phyloP scores from a whole-genome alignment of 2,888 invertebrate genomes.

The Galeopsomyia nigrocyanea region DNA sequence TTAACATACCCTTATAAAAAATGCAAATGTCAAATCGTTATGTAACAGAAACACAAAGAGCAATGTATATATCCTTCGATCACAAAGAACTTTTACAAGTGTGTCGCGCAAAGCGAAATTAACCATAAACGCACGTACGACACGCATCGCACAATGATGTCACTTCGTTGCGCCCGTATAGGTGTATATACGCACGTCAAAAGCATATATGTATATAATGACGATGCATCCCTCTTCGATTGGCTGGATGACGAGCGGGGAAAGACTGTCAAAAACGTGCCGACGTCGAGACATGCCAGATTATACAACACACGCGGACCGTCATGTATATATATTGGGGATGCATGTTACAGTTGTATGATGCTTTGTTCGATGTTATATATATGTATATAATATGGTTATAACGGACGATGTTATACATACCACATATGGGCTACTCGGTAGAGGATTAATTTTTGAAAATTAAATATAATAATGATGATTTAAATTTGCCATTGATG shows the following conservation, averaged over 20 bases:
- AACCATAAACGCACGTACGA: no score
- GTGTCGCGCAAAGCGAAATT: neutral
- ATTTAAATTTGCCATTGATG: no score
- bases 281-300: constrained; percentile 21
- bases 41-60: neutral
- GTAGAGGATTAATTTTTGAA: no score
- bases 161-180: neutral
- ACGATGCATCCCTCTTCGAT: constrained; percentile 15
- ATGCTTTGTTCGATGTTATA: constrained; percentile 40
- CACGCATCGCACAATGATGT: neutral
- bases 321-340: neutral
- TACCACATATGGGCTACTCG: no score
- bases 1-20: no score
- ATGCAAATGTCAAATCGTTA: no score
- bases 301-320: constrained; percentile 36
- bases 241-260: neutral
- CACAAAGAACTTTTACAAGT: no score
- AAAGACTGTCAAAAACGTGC: constrained; percentile 29
- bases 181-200: neutral
- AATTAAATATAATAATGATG: no score
- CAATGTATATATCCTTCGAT: neutral
- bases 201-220: constrained; percentile 18
- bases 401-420: no score
- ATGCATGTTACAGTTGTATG: constrained; percentile 21
- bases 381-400: neutral